Percentiles rank a stretch among this genome's conserved stretches.
Conservation (phyloP, 2,888 invertebrate species). For the Tenthredo amoena region DNA sequence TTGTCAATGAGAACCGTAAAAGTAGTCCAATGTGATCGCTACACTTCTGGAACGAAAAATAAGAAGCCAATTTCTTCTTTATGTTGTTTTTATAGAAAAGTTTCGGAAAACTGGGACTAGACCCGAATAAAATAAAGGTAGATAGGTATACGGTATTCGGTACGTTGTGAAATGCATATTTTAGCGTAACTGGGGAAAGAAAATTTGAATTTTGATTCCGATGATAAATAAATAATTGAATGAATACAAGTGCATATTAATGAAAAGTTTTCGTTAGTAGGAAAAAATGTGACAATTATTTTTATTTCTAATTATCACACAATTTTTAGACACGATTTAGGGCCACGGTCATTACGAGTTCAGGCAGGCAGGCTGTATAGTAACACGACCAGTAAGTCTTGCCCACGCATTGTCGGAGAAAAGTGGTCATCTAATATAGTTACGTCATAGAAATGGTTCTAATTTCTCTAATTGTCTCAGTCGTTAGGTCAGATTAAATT, state of each 20-base stretch:
- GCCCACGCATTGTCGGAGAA: conserved; percentile 22
- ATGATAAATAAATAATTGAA: too few relatives aligned
- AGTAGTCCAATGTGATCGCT: conserved; percentile 14
- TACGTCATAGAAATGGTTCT: conserved; percentile 40
- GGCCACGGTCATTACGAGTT: background rate
- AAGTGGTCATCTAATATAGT: conserved; percentile 16
- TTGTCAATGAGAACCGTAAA: conserved; percentile 4
- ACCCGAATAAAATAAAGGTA: background rate
- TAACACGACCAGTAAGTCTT: background rate
- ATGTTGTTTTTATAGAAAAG: background rate
- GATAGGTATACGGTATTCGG: background rate
- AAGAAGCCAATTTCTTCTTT: background rate
- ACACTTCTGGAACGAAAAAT: background rate
- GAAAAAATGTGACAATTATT: background rate
- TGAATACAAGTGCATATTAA: too few relatives aligned
- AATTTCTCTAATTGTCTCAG: conserved; percentile 48
- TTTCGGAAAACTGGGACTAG: background rate
- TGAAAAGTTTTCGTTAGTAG: background rate
- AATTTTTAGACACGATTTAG: background rate
- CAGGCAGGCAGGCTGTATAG: background rate
- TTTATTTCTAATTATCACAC: background rate
- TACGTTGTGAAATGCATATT: background rate
- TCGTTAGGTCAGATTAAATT: conserved; percentile 30
- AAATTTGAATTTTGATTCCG: background rate
- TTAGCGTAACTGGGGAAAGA: background rate